These are phyloP conservation scores for Aphrophora alni DNA, from an alignment of 2,888 invertebrate species.

Conservation along the genomic window DNA sequence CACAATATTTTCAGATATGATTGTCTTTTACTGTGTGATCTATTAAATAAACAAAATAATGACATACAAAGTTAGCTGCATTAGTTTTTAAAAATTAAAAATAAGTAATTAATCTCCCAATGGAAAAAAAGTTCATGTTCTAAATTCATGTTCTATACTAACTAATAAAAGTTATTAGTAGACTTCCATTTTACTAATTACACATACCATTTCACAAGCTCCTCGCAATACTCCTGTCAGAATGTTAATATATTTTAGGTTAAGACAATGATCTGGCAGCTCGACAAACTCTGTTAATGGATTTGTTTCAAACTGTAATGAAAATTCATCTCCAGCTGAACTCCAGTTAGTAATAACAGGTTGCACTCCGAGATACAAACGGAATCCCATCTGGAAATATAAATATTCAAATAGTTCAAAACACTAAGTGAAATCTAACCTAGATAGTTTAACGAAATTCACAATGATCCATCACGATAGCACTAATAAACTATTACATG, in stretches of 20 bases:
- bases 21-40: too few relatives aligned
- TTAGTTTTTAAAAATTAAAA: too few relatives aligned
- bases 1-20: too few relatives aligned
- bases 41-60: too few relatives aligned
- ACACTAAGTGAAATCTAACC: not conserved
- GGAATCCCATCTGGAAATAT: constrained; percentile 64
- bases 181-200: not conserved
- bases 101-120: too few relatives aligned
- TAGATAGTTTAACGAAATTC: too few relatives aligned
- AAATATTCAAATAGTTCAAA: not conserved
- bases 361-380: constrained; percentile 88
- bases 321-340: constrained; percentile 94
- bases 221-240: constrained; percentile 92
- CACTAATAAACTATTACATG: too few relatives aligned
- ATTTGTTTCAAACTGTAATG: constrained; percentile 92
- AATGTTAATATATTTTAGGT: constrained; percentile 90
- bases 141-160: too few relatives aligned
- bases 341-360: constrained; percentile 96
- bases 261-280: constrained; percentile 81
- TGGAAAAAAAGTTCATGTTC: too few relatives aligned
- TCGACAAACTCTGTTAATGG: constrained; percentile 98
- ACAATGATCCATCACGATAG: too few relatives aligned
- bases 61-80: too few relatives aligned
- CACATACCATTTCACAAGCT: constrained; percentile 92
- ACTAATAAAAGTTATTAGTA: too few relatives aligned